Base-by-base conservation (phyloP, 2,888 invertebrate genomes). In the Endotricha flammealis region DNA sequence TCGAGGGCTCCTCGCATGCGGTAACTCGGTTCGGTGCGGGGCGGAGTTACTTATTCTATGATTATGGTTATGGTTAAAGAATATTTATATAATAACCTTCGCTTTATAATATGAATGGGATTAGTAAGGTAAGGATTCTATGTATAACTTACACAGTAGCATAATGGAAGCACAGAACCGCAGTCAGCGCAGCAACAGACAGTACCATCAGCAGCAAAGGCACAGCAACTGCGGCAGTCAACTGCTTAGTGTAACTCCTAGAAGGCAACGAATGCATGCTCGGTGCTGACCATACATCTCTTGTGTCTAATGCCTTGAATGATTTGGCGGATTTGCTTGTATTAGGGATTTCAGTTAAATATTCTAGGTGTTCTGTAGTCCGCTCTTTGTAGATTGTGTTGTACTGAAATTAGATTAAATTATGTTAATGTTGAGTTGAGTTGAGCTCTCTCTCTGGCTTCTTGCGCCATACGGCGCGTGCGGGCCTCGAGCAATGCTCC, bases 111-210 rank as follows among this genome's bases (percentile, higher is more conserved):
- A n/a, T n/a, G n/a, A n/a, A n/a, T n/a, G n/a, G n/a, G n/a, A n/a
- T n/a, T n/a, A n/a, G n/a, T n/a, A n/a, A n/a, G n/a, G n/a, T n/a
- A n/a, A n/a, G n/a, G n/a, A n/a, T n/a, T n/a, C n/a, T n/a, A n/a
- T n/a, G n/a, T n/a, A n/a, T n/a, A 57, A 91, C 93, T 93, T 73
- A 94, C 94, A 92, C 86, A 62, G 92, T 91, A 46, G 92, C 92
- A 56, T 93, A 91, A 49, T 93, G 91, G 48, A 94, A 91, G 68
- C 94, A 95, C 7, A 95, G 79, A 0, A 93, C 90, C 1, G 92
- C 89, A 0, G 93, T 92, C 1, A 95, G 67, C 4, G 92, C 82
- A 2, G 91, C 87, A 1, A 91, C 87, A 1, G 93, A 74, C 10
- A 93, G 63, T 28, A 93, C 71, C 61, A 95, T 83, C 28, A 94